Evolutionary conservation across 2,797 vertebrate genomes (phyloP), one percentile per base, ranked within the genome.

Genomic region (Calcarius lapponicus): DNA sequence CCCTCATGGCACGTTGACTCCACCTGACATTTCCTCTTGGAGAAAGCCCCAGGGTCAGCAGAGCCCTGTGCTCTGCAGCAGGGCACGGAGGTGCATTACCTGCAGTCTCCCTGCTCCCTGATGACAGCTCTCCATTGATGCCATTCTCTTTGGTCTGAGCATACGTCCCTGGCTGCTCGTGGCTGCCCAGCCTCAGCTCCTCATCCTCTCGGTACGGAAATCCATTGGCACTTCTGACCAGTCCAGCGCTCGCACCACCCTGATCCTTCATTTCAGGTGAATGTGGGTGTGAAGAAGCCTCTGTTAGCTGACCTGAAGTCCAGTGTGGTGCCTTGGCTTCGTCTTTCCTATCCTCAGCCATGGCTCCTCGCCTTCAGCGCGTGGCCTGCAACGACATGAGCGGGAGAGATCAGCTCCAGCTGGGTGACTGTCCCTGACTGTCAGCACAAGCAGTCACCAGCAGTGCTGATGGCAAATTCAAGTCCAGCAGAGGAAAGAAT

Each of bases 261-360:
- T 99, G 98, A 51, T 99, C 99, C 97, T 99, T 98, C 58, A 98
- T 97, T 85, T 98, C 98, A 14, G 98, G 97, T 17, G 98, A 88
- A 65, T 98, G 98, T 13, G 98, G 96, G 38, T 98, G 98, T 6
- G 97, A 90, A 21, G 98, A 92, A 9, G 98, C 96, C 90, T 98
- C 98, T 17, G 97, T 95, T 47, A 98, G 96, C 54, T 97, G 98
- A 80, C 96, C 88, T 9, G 98, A 97, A 91, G 98, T 98, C 99
- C 99, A 99, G 97, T 99, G 99, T 1, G 99, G 98, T 62, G 98
- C 95, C 93, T 98, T 98, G 65, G 99, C 98, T 96, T 99, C 99
- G 13, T 99, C 99, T 95, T 99, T 98, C 97, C 98, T 98, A 96
- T 99, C 98, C 95, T 99, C 99, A 43, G 99, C 99, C 99, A 99